Base-by-base conservation (phyloP, 2,113 vertebrate species). In the Trogon melanurus region DNA sequence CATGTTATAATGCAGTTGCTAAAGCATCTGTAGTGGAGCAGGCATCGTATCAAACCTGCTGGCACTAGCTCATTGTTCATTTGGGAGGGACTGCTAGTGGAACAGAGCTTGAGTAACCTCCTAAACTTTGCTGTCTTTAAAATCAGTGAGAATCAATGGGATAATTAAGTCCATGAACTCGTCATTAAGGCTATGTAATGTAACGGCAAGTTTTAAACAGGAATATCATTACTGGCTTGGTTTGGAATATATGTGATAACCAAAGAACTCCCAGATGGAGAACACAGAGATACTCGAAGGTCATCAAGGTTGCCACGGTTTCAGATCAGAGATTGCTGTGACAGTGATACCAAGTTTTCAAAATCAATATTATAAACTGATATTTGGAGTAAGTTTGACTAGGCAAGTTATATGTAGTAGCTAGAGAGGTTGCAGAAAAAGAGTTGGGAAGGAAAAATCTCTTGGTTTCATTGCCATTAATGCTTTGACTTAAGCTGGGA, bases 221-320 rank as follows among this genome's bases (percentile, higher is more conserved):
- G 7, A 66, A 2, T 45, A 50, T 32, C 2, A 1, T n/a, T 72
- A 32, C 1, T 65, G 50, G 16, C 25, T 88, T 3, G 0, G 38
- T 50, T 51, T 36, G n/a, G 41, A 23, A 56, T 78, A 6, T 41
- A 3, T 30, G 8, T 69, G 47, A 25, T 80, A 73, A 50, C 3
- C 29, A 18, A 45, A n/a, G 27, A 21, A 34, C 9, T 85, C 48
- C 38, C 76, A 54, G 11, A 16, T 65, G 53, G 58, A 72, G 57
- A 64, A 47, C 19, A 4, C 17, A 11, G 14, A 45, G 53, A 8
- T 64, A 50, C n/a, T 78, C 20, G 6, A 51, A 54, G 23, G 22
- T 65, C 12, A 1, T 61, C 50, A 65, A n/a, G 14, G 19, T 70
- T 74, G 47, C n/a, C 30, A 2, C 66, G 44, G 32, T 56, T 94